Evolutionary conservation across 1,140 invertebrate species (phyloP), one percentile per base, ranked within the genome.

Genomic region (Drosophila erecta): DNA sequence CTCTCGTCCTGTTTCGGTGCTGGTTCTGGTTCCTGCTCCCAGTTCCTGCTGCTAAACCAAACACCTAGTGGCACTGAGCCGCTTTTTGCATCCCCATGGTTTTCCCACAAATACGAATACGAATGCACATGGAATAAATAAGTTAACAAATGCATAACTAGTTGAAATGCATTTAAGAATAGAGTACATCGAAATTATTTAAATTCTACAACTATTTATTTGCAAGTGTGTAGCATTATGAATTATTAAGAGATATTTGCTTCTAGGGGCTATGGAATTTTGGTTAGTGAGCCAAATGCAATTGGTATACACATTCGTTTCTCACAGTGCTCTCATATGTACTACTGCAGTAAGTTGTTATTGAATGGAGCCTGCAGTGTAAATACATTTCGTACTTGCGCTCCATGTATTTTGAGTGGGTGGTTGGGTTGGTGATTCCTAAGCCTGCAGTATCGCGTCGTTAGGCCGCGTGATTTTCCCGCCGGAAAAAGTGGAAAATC

Each of bases 351-450:
- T 60, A 57, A 40, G 43, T 76, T 72, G 61, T 72, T 76, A 66
- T 79, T 67, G 50, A 83, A 74, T 53, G 65, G 50, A 60, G 60
- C 59, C 58, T 64, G 70, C 59, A 64, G 55, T 75, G 76, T 38
- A 84, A 83, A 84, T 79, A 71, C 56, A 84, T 84, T 83, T 83
- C 41, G 50, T 50, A 57, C 79, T 78, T 74, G 50, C 54, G 55
- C 14, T 27, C 33, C 30, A 15, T 10, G 59, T 43, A 53, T 53
- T 66, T 41, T 27, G 17, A 33, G 17, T 10, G n/a, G 41, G 24
- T 7, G 38, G 44, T 15, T n/a, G 35, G 2, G 17, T 20, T 30
- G 59, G 7, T 20, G 14, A 41, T 20, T 15, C 30, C 50, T 49
- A 27, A 67, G 53, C 64, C 61, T 74, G 79, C 44, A 79, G 73